Base-by-base conservation (phyloP, 2,113 vertebrate genomes). In the Hemichromis elongatus region DNA sequence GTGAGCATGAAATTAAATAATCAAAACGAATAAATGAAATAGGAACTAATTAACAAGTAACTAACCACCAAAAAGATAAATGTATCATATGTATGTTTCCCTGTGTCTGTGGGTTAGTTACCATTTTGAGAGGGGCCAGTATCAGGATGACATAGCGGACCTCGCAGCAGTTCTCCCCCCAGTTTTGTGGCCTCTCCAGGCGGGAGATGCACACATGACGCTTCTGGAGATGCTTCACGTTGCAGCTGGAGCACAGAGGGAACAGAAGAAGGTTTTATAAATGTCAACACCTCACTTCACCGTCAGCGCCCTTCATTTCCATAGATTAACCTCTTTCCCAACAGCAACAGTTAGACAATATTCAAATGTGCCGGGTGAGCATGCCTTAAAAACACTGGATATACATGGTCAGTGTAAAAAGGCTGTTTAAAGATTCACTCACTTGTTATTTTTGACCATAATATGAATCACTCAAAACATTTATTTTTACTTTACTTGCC, bases 101-200 rank as follows among this genome's bases (percentile, higher is more conserved):
- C 45, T 7, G n/a, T 75, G 70, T 53, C 24, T 7, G 85, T 82
- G 26, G 56, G 78, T 7, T 21, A 24, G 94, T 97, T 96, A 99
- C 99, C 98, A 98, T 99, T 93, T 99, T 99, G 73, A 97, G 97
- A 9, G 99, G 98, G 47, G 98, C 97, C 91, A 99, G 95, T 75
- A 99, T 97, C 85, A 99, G 89, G 86, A 99, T 98, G 84, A 99
- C 97, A 54, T 98, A 99, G 75, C 98, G 97, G 84, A 99, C 98
- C 94, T 99, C 98, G 2, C 98, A 99, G 88, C 98, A 99, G 92
- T 99, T 99, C 88, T 99, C 98, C 4, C 99, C 99, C 98, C 98
- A 99, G 94, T 99, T 99, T 93, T 99, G 99, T 10, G 99, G 98
- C 90, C 98, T 96, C 85, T 97, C 97, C 94, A 99, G 96, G 42